phyloP scores from a whole-genome alignment of 2,797 vertebrate species.

The Vireo griseus region DNA sequence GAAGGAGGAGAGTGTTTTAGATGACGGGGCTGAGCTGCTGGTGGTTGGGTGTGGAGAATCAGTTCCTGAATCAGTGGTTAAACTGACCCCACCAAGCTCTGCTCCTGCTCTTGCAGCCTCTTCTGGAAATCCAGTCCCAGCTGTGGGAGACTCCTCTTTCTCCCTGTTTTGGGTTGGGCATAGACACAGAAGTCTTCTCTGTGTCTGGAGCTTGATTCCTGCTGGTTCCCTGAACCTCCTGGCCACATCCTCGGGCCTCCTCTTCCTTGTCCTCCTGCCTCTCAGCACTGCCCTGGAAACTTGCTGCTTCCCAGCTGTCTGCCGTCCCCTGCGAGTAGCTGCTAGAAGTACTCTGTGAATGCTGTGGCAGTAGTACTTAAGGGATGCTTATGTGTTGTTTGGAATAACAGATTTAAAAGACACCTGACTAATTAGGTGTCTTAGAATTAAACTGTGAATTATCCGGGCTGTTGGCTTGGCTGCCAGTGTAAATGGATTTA shows the following conservation, averaged over 20 bases:
- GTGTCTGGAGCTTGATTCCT: background rate
- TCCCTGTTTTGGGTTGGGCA: accelerated
- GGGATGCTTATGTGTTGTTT: background rate
- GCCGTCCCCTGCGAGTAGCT: background rate
- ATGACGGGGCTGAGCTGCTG: background rate
- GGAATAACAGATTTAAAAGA: background rate
- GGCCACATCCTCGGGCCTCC: background rate
- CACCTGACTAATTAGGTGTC: background rate
- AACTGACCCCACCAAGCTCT: background rate
- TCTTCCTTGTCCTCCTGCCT: background rate
- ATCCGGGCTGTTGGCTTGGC: background rate
- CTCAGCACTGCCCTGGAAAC: background rate
- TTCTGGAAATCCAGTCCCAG: background rate
- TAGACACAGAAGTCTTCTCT: background rate
- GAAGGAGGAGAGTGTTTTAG: background rate
- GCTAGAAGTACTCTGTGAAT: background rate
- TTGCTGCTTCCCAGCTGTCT: background rate
- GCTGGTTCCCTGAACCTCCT: background rate
- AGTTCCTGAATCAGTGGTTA: background rate
- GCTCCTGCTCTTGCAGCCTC: constrained; percentile 40
- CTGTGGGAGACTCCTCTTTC: background rate
- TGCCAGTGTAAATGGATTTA: background rate
- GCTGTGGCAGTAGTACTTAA: background rate
- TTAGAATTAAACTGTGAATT: background rate
- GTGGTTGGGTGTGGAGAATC: background rate